Evolutionary conservation across 2,113 vertebrate genomes (phyloP).

Genomic region (Xiphorhynchus elegans): DNA sequence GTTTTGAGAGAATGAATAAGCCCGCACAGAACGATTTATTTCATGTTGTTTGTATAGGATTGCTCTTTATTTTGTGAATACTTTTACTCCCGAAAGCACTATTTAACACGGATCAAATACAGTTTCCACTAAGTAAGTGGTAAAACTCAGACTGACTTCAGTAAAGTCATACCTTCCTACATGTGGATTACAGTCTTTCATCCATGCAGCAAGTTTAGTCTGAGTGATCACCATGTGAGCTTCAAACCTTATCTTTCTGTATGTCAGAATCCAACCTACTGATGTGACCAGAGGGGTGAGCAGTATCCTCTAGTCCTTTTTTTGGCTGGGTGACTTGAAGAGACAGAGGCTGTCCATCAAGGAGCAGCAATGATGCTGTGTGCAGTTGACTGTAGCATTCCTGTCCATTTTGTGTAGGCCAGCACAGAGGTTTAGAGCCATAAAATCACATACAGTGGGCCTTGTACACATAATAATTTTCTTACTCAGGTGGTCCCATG

Average conservation of each 20-base stretch:
- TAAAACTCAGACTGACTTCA: not conserved
- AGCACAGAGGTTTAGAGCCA: not conserved
- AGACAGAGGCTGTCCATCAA: not conserved
- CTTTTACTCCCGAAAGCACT: not conserved
- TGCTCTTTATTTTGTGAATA: not conserved
- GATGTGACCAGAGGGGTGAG: not conserved
- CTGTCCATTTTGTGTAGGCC: not conserved
- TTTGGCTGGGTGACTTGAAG: not conserved
- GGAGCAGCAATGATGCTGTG: rapidly evolving
- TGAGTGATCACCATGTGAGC: not conserved
- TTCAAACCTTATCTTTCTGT: not conserved
- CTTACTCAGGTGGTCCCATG: not conserved
- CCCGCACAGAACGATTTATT: rapidly evolving
- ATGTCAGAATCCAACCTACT: not conserved
- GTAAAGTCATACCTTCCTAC: not conserved
- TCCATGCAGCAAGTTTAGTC: not conserved
- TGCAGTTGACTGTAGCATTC: not conserved
- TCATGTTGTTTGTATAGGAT: not conserved
- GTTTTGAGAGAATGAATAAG: not conserved
- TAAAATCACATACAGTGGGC: not conserved
- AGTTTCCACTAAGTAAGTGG: not conserved
- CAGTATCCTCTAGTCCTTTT: not conserved
- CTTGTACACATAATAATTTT: not conserved
- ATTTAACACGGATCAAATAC: not conserved
- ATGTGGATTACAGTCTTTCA: not conserved